Evolutionary conservation across 2,113 vertebrate species (phyloP).

Genomic region (Lophius piscatorius): DNA sequence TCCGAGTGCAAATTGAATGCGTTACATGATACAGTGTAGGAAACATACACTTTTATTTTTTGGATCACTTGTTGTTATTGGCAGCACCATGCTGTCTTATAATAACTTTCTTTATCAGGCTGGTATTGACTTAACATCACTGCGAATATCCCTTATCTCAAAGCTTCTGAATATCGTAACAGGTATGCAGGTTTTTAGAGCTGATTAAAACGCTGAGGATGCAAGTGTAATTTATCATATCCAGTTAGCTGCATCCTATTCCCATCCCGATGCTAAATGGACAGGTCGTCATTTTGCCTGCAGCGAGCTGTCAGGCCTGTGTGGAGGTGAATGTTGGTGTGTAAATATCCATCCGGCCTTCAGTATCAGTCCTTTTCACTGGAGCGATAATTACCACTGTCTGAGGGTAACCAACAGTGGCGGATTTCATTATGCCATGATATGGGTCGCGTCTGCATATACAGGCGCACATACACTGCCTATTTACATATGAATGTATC

Average conservation of each 20-base stretch:
- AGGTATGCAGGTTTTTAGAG: slow-evolving; percentile 39
- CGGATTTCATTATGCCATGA: slow-evolving; percentile 78
- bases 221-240: slow-evolving; percentile 62
- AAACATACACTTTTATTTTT: no score
- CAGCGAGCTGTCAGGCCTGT: slow-evolving; percentile 50
- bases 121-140: slow-evolving; percentile 16
- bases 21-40: neutral
- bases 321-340: slow-evolving; percentile 41
- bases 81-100: neutral
- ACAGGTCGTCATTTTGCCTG: slow-evolving; percentile 59
- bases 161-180: slow-evolving; percentile 22
- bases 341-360: slow-evolving; percentile 54
- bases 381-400: slow-evolving; percentile 74
- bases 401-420: slow-evolving; percentile 79
- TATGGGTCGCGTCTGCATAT: slow-evolving; percentile 72
- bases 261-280: slow-evolving; percentile 35
- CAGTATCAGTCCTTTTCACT: slow-evolving; percentile 59
- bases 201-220: slow-evolving; percentile 55
- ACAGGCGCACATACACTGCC: slow-evolving; percentile 52
- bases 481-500: slow-evolving; percentile 77
- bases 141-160: neutral
- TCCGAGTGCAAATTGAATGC: neutral
- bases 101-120: slow-evolving; percentile 7
- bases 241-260: slow-evolving; percentile 44
- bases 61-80: slow-evolving; percentile 14